A percentile compares a stretch with the other conserved stretches of the same genome.
Conservation (phyloP, 1,140 invertebrate genomes). For the Acromyrmex heyeri region DNA sequence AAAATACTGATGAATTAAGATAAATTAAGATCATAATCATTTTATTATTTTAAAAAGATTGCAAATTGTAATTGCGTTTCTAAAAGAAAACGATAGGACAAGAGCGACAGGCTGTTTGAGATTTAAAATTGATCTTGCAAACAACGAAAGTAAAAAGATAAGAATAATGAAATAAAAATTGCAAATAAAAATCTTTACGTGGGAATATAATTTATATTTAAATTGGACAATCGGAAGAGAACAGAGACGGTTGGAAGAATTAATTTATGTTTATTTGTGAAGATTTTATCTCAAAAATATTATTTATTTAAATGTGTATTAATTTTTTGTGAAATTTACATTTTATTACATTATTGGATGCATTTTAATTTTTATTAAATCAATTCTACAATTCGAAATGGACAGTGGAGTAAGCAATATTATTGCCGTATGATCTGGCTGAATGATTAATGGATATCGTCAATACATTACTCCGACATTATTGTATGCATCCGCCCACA, state of each 20-base stretch:
- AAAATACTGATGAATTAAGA: constrained; percentile 15
- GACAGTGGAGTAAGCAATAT: constrained; percentile 31
- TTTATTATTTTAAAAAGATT: neutral
- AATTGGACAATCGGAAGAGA: neutral
- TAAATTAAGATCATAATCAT: neutral
- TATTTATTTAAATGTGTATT: no score
- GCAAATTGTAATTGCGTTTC: neutral
- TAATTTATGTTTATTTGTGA: neutral
- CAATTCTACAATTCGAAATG: neutral
- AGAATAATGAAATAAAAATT: constrained; percentile 2
- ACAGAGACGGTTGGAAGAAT: neutral
- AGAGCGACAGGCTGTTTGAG: neutral
- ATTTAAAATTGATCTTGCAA: constrained; percentile 5
- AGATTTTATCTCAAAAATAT: no score
- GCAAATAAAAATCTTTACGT: neutral
- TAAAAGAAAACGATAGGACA: neutral
- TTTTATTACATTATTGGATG: neutral
- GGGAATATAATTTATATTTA: neutral
- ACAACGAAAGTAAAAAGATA: neutral
- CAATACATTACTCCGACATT: constrained; percentile 9
- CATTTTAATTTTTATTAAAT: neutral
- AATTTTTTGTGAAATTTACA: neutral
- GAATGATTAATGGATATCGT: constrained; percentile 43
- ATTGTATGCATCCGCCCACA: constrained; percentile 31
- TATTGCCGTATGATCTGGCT: constrained; percentile 31